Conservation (phyloP, 2,797 vertebrate genomes). For the Clarias pachynema region DNA sequence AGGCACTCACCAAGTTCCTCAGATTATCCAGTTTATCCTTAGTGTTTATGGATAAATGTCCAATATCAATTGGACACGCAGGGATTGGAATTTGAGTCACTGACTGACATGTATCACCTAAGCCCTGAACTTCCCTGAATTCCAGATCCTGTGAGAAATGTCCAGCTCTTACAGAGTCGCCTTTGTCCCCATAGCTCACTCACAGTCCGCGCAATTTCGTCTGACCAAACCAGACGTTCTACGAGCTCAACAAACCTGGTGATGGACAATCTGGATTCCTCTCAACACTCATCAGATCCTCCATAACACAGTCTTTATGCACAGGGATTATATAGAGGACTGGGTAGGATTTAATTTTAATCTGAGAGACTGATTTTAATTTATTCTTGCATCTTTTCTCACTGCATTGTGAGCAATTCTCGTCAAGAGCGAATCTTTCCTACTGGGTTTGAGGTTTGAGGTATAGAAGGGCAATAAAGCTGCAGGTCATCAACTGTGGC, state of each 20-base stretch:
- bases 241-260: not conserved
- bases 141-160: conserved; percentile 16
- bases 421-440: not conserved
- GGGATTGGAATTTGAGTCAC: not conserved
- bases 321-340: not conserved
- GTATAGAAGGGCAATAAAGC: not conserved
- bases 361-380: not conserved
- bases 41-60: not conserved
- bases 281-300: conserved; percentile 18
- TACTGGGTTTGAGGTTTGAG: not conserved
- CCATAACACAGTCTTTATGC: conserved; percentile 18
- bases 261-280: conserved; percentile 34
- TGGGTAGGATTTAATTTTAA: not conserved
- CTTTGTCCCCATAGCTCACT: conserved; percentile 21
- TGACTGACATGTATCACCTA: conserved; percentile 2
- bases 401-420: not conserved
- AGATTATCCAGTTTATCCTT: not conserved
- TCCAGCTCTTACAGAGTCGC: conserved; percentile 24
- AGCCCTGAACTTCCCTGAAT: not conserved
- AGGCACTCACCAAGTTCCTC: not conserved
- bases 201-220: conserved; percentile 9
- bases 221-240: conserved; percentile 15
- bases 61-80: not conserved
- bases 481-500: too few relatives aligned
- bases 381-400: not conserved